A percentile compares a stretch with the other conserved stretches of the same genome.
Evolutionary conservation across 2,113 vertebrate genomes (phyloP).

Genomic region (Acrocephalus kingi): DNA sequence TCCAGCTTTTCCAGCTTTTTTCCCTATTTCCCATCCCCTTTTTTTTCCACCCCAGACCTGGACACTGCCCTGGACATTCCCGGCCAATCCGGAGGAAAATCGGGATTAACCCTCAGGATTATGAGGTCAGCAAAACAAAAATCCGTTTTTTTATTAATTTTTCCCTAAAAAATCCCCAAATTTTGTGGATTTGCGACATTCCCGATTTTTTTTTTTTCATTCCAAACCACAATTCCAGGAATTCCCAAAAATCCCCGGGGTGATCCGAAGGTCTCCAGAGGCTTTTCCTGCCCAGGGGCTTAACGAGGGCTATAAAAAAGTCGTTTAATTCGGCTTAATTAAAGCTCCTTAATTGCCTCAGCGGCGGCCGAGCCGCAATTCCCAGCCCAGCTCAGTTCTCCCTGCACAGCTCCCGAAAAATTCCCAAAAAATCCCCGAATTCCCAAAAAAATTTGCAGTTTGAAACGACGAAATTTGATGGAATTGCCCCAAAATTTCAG

Average conservation of each 20-base stretch:
- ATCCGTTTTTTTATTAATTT: no score
- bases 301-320: not conserved
- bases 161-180: not conserved
- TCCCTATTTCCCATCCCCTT: not conserved
- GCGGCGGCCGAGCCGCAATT: not conserved
- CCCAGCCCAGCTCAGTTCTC: not conserved
- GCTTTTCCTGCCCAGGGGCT: not conserved
- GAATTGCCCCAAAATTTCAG: no score
- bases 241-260: not conserved
- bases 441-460: rapidly evolving
- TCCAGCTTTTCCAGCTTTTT: not conserved
- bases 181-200: rapidly evolving
- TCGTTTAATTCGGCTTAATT: not conserved
- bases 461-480: no score
- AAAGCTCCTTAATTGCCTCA: not conserved
- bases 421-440: not conserved
- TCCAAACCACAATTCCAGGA: no score
- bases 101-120: not conserved
- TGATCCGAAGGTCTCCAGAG: not conserved
- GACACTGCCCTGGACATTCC: not conserved
- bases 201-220: rapidly evolving
- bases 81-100: not conserved
- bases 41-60: not conserved
- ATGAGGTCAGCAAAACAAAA: not conserved
- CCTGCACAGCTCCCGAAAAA: not conserved